phyloP scores from a whole-genome alignment of 2,888 invertebrate genomes.

The Rhopalosiphum nymphaeae region DNA sequence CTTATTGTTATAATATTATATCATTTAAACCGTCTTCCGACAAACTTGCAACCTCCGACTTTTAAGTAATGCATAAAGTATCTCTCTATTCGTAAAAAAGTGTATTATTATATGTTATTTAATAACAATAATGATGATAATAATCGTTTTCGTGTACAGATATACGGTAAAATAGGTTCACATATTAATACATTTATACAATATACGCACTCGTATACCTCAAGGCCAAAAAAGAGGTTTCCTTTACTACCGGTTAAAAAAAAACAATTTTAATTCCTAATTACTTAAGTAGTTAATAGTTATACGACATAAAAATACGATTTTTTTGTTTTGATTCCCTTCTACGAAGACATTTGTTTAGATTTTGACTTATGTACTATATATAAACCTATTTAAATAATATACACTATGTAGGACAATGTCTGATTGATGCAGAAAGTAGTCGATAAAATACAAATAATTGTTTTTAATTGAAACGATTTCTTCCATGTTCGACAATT shows the following conservation, averaged over 20 bases:
- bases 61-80: neutral
- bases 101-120: neutral
- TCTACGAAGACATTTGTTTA: neutral
- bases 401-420: neutral
- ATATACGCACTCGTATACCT: neutral
- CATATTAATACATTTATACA: neutral
- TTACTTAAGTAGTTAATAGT: neutral
- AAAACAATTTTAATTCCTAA: neutral
- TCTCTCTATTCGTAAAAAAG: neutral
- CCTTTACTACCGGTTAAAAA: neutral
- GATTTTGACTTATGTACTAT: neutral
- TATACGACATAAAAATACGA: neutral
- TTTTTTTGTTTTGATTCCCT: neutral
- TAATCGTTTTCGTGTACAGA: neutral
- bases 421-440: too few relatives aligned
- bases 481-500: too few relatives aligned
- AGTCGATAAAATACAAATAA: constrained; percentile 11
- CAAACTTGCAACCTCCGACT: neutral
- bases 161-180: neutral
- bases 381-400: neutral
- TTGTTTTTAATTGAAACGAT: constrained; percentile 5
- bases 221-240: neutral
- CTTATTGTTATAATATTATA: neutral
- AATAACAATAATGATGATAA: neutral
- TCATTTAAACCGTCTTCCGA: neutral